Evolutionary conservation across 2,888 invertebrate genomes (phyloP), one percentile per base, ranked within the genome.

Genomic region (Theretra japonica): DNA sequence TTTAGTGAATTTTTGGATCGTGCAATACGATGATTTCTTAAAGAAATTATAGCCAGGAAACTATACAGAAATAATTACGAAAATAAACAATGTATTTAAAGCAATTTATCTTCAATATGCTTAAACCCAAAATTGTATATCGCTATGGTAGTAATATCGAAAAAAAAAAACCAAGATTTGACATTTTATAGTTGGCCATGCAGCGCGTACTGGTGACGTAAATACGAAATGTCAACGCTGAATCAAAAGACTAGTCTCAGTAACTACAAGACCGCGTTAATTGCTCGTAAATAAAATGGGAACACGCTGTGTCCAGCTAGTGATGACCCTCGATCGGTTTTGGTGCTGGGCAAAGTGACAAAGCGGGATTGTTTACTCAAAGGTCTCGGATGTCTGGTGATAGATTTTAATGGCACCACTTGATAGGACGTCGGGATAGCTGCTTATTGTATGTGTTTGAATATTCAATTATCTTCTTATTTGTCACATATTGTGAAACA

Each of bases 221-320:
- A 65, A 23, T 65, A 33, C 80, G 75, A 85, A 86, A 87, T 89
- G 89, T 91, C 90, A 90, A 87, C 90, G 88, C 87, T 86, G 88
- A 85, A 91, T 91, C 88, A 90, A 89, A 89, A 83, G 81, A 80
- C 84, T 60, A 65, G 65, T 65, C 65, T 48, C 21, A 57, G 68
- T 28, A 17, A 59, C 28, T 19, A 23, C 23, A 68, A 23, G 48
- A 48, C 19, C 70, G 80, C 82, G 84, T 90, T 90, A 88, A 90
- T 88, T 87, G 88, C 83, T 87, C 86, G 87, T 90, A 89, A 90
- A 88, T 86, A 88, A 85, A 83, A 82, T 65, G 65, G 48, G 65
- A 65, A 65, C 65, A 65, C 41, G 65, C 72, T 79, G 72, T 75
- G 74, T 71, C 86, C 83, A 83, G 75, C 65, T 73, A 75, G 25